Conservation (phyloP, 2,888 invertebrate genomes). For the Tholera decimalis region DNA sequence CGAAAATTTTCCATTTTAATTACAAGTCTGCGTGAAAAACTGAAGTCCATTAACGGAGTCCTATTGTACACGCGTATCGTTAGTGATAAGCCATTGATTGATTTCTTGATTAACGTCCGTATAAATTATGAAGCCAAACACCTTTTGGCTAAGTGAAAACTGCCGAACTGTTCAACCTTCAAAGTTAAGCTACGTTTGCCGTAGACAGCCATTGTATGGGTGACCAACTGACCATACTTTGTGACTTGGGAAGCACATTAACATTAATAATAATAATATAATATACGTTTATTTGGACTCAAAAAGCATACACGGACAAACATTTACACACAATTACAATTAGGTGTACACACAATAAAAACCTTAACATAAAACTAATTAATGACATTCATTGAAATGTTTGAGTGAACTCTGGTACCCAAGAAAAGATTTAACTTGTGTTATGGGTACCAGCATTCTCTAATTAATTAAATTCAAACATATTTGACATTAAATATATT, state of each 20-base stretch:
- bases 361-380: too few relatives aligned
- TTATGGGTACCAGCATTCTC: too few relatives aligned
- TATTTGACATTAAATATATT: too few relatives aligned
- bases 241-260: not conserved
- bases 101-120: slow-evolving; percentile 59
- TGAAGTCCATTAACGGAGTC: slow-evolving; percentile 41
- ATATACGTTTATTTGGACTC: too few relatives aligned
- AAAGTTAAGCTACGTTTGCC: not conserved
- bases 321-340: too few relatives aligned
- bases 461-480: too few relatives aligned
- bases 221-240: not conserved
- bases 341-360: too few relatives aligned
- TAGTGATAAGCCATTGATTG: slow-evolving; percentile 62
- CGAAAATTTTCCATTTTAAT: slow-evolving; percentile 31
- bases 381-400: too few relatives aligned
- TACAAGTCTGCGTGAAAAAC: slow-evolving; percentile 18
- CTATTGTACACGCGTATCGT: slow-evolving; percentile 46
- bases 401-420: too few relatives aligned
- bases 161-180: not conserved
- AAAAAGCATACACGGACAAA: too few relatives aligned
- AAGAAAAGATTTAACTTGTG: too few relatives aligned
- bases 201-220: not conserved
- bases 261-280: too few relatives aligned
- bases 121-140: slow-evolving; percentile 37
- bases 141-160: slow-evolving; percentile 6